A percentile compares a stretch with the other conserved stretches of the same genome.
Conservation (phyloP, 2,888 invertebrate genomes). For the Suillia variegata region DNA sequence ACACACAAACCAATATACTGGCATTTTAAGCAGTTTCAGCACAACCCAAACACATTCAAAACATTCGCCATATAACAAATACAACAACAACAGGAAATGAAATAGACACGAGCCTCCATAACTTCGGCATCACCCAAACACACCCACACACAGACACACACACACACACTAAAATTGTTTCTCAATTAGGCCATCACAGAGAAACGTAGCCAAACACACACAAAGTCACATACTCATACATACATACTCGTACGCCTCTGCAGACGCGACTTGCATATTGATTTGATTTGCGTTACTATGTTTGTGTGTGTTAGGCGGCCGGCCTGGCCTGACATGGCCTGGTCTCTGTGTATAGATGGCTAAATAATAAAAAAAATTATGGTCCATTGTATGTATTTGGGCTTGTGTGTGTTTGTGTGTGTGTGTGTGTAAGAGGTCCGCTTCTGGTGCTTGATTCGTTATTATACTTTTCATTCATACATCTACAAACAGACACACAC, state of each 20-base stretch:
- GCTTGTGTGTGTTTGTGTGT: too few relatives aligned
- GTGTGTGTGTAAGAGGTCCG: too few relatives aligned
- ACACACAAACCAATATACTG: too few relatives aligned
- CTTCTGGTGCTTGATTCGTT: neutral
- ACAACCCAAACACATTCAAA: too few relatives aligned
- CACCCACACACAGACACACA: too few relatives aligned
- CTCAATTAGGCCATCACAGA: slow-evolving; percentile 7
- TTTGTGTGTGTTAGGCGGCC: neutral
- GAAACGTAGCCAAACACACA: neutral
- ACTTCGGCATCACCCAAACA: too few relatives aligned
- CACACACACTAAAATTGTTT: slow-evolving; percentile 5
- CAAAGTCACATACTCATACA: neutral
- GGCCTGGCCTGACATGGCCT: too few relatives aligned
- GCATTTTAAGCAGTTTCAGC: too few relatives aligned
- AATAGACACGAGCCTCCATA: too few relatives aligned
- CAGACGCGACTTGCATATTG: slow-evolving; percentile 17
- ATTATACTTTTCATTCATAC: neutral
- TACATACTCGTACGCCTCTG: slow-evolving; percentile 15
- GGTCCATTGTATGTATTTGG: slow-evolving; percentile 7
- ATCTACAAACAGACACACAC: neutral
- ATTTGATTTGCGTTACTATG: neutral
- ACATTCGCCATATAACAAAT: too few relatives aligned
- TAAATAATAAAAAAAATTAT: slow-evolving; percentile 15
- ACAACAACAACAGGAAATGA: too few relatives aligned
- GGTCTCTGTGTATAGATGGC: slow-evolving; percentile 1